phyloP scores from a whole-genome alignment of 2,888 invertebrate species.

The Corythucha ciliata region DNA sequence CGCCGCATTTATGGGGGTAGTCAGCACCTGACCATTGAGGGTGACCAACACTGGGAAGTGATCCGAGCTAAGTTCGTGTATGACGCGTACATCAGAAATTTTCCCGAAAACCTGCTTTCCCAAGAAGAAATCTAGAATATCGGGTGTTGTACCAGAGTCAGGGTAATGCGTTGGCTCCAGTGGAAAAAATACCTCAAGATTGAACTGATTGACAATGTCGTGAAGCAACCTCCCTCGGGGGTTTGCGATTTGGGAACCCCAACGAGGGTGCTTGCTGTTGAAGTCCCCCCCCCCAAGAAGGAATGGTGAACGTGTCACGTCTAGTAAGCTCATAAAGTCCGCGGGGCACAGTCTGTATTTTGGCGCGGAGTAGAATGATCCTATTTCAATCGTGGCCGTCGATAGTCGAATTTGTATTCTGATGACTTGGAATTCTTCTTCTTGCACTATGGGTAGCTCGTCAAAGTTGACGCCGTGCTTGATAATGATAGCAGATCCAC shows the following conservation, averaged over 20 bases:
- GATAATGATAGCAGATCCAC: conserved; percentile 3
- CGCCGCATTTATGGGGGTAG: not conserved
- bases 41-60: conserved; percentile 7
- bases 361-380: conserved; percentile 15
- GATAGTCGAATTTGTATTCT: conserved; percentile 9
- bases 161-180: conserved; percentile 10
- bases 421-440: conserved; percentile 4
- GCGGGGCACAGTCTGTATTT: not conserved
- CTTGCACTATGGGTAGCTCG: conserved; percentile 3
- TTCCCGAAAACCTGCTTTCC: conserved; percentile 1
- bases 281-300: conserved; percentile 9
- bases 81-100: not conserved
- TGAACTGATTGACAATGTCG: conserved; percentile 1
- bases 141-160: conserved; percentile 9
- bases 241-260: conserved; percentile 9
- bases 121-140: conserved; percentile 13
- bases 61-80: conserved; percentile 15
- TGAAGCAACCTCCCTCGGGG: not conserved
- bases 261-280: conserved; percentile 16
- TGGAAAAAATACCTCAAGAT: conserved; percentile 10
- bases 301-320: not conserved
- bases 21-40: not conserved
- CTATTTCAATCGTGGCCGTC: not conserved
- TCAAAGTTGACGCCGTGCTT: conserved; percentile 6
- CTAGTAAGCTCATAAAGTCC: conserved; percentile 8